These are phyloP conservation scores for Conops quadrifasciatus DNA, from an alignment of 2,888 invertebrate species.

Conservation along the genomic window DNA sequence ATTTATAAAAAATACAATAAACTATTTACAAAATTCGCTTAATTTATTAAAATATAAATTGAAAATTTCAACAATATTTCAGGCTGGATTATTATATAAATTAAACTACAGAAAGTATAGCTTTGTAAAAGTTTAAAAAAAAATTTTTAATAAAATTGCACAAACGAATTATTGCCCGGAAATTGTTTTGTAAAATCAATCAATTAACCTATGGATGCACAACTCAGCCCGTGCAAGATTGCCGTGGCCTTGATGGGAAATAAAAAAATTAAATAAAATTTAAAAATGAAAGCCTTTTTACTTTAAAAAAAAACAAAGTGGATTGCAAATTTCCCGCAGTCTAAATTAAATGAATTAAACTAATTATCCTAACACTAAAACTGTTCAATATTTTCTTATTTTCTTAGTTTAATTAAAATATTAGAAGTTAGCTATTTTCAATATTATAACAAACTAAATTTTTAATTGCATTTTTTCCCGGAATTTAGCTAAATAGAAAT, in stretches of 20 bases:
- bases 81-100: too few relatives aligned
- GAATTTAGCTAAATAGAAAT: conserved; percentile 44
- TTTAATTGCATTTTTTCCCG: conserved; percentile 47
- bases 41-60: conserved; percentile 25
- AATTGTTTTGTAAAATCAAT: too few relatives aligned
- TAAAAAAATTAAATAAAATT: conserved; percentile 4
- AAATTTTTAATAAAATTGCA: too few relatives aligned
- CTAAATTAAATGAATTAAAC: background rate
- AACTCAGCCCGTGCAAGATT: too few relatives aligned
- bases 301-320: too few relatives aligned
- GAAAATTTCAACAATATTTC: too few relatives aligned
- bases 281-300: background rate
- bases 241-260: background rate
- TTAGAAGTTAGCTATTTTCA: background rate
- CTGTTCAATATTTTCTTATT: background rate
- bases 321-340: conserved; percentile 12
- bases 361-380: background rate
- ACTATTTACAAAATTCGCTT: conserved; percentile 37
- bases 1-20: conserved; percentile 10
- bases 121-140: too few relatives aligned
- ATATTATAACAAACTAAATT: background rate
- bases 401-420: background rate
- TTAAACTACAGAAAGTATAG: too few relatives aligned
- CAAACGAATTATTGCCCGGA: too few relatives aligned
- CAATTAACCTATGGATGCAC: too few relatives aligned